Conservation (phyloP, 2,888 invertebrate species). For the Xestia ashworthii region DNA sequence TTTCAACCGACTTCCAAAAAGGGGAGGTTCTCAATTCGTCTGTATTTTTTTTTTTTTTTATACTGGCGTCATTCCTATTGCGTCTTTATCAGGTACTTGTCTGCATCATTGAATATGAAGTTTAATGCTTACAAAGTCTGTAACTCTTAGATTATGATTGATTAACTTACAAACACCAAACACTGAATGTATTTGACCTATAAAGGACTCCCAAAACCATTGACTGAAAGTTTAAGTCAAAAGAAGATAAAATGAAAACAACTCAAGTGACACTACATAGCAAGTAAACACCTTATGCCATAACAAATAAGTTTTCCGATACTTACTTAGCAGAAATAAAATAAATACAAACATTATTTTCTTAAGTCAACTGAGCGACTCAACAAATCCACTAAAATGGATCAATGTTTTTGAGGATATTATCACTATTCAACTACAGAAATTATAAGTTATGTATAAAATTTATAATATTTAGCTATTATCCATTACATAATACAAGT, state of each 20-base stretch:
- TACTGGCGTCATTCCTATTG: no score
- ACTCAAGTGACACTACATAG: neutral
- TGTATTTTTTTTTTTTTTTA: no score
- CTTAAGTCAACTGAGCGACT: neutral
- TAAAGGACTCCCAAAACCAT: neutral
- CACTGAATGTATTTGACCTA: neutral
- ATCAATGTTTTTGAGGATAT: neutral
- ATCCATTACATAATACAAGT: neutral
- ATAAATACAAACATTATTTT: neutral
- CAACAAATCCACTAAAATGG: neutral
- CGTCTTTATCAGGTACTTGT: neutral
- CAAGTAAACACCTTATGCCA: neutral
- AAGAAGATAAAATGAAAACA: neutral
- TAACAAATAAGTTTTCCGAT: conserved; percentile 4
- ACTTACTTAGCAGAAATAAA: neutral
- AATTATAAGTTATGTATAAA: neutral
- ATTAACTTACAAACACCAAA: neutral
- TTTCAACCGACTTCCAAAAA: no score
- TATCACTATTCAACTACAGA: neutral
- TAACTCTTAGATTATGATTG: neutral
- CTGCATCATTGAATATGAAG: no score
- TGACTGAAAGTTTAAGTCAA: neutral
- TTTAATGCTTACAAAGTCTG: neutral
- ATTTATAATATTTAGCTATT: conserved; percentile 16
- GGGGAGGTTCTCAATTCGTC: no score